These are phyloP conservation scores for Dolichoris vasculosae DNA, from an alignment of 1,140 invertebrate species.

Conservation along the genomic window DNA sequence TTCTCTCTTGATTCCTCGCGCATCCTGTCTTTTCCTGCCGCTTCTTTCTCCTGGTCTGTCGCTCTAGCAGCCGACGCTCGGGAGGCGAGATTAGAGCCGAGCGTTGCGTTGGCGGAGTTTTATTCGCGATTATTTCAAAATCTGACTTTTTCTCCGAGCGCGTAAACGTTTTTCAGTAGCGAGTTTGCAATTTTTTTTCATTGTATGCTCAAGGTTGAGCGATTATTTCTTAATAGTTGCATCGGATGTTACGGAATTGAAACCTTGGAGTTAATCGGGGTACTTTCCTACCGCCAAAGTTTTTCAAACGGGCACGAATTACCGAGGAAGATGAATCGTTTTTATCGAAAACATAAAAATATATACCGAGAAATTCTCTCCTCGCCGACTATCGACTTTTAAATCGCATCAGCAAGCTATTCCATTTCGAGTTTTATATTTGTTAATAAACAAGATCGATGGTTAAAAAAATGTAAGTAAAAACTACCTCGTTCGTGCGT, in stretches of 20 bases:
- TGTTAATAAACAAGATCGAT: neutral
- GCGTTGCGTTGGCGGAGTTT: neutral
- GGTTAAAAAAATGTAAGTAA: neutral
- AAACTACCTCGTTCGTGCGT: neutral
- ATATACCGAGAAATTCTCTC: neutral
- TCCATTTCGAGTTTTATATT: neutral
- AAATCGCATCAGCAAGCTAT: neutral
- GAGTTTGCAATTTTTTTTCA: neutral
- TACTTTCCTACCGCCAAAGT: neutral
- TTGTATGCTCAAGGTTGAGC: neutral
- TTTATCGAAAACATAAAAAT: neutral
- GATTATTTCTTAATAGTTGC: slow-evolving; percentile 14
- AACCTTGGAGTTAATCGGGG: neutral
- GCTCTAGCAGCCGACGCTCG: neutral
- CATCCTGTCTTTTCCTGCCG: neutral
- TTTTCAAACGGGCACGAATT: neutral
- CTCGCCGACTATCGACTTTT: neutral
- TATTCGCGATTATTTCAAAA: neutral
- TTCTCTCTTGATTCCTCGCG: neutral
- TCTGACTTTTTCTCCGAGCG: neutral
- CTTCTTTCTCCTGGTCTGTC: neutral
- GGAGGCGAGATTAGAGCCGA: neutral
- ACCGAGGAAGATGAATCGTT: neutral
- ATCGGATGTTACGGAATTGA: neutral
- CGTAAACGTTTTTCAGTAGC: neutral